These are phyloP conservation scores for Oceanodroma tethys DNA, from an alignment of 2,113 vertebrate genomes.

Conservation along the genomic window DNA sequence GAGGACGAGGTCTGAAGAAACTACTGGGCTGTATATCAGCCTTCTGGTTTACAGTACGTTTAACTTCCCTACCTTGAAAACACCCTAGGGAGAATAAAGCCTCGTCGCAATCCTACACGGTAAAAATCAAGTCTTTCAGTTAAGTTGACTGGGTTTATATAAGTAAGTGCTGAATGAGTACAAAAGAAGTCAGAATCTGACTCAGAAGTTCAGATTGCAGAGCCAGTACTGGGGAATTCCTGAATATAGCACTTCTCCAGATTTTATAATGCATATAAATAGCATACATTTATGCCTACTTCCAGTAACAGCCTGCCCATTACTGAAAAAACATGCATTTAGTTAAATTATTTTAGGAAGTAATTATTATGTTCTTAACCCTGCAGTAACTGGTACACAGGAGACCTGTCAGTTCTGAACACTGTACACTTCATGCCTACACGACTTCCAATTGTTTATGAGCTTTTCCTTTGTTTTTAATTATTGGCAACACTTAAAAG, in stretches of 20 bases:
- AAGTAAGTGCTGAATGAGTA: background rate
- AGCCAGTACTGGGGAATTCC: constrained; percentile 22
- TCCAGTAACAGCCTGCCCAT: constrained; percentile 9
- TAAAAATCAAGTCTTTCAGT: background rate
- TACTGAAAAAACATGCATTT: background rate
- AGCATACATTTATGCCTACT: background rate
- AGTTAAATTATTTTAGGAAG: constrained; percentile 16
- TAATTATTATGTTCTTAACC: background rate
- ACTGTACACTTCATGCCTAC: background rate
- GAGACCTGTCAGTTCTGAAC: background rate
- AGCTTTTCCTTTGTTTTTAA: background rate
- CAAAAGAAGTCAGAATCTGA: constrained; percentile 22
- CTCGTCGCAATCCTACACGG: background rate
- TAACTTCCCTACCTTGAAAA: background rate
- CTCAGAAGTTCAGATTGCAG: background rate
- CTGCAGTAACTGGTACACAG: background rate
- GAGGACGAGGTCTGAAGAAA: background rate
- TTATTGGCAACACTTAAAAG: background rate
- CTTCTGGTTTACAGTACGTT: fast-evolving
- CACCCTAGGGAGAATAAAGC: background rate
- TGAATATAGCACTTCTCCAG: background rate
- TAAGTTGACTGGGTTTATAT: background rate
- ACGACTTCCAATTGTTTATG: background rate
- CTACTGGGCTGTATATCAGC: background rate
- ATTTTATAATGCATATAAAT: background rate